phyloP scores from a whole-genome alignment of 2,113 vertebrate species.

The Malurus alboscapulatus region DNA sequence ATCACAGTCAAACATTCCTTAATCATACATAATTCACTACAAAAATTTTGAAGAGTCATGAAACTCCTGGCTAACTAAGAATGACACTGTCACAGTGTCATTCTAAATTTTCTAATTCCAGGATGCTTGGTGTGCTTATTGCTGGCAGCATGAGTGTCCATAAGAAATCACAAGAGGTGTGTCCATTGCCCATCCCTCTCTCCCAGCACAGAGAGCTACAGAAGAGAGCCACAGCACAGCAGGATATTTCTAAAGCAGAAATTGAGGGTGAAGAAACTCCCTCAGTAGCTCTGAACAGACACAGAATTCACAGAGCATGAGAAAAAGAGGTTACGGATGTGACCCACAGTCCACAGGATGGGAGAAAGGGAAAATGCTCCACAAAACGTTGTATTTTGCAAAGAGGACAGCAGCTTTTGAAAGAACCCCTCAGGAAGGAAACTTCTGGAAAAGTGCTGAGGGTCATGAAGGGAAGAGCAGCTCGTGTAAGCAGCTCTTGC shows the following conservation, averaged over 20 bases:
- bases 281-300: not conserved
- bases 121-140: not conserved
- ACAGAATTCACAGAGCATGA: not conserved
- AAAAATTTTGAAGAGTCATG: not conserved
- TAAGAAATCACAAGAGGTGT: not conserved
- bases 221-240: not conserved
- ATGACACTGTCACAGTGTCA: not conserved
- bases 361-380: not conserved
- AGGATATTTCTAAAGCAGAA: not conserved
- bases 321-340: not conserved
- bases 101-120: not conserved
- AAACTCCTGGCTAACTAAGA: not conserved
- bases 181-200: not conserved
- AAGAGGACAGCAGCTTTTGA: not conserved
- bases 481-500: not conserved
- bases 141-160: not conserved
- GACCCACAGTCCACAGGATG: not conserved
- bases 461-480: not conserved
- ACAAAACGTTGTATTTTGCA: accelerated
- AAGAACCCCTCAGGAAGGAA: not conserved
- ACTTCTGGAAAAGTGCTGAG: not conserved
- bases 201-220: not conserved
- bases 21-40: not conserved
- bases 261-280: not conserved
- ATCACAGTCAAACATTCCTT: not conserved